Evolutionary conservation across 2,797 vertebrate genomes (phyloP), one percentile per base, ranked within the genome.

Genomic region (Pseudochaenichthys georgianus): DNA sequence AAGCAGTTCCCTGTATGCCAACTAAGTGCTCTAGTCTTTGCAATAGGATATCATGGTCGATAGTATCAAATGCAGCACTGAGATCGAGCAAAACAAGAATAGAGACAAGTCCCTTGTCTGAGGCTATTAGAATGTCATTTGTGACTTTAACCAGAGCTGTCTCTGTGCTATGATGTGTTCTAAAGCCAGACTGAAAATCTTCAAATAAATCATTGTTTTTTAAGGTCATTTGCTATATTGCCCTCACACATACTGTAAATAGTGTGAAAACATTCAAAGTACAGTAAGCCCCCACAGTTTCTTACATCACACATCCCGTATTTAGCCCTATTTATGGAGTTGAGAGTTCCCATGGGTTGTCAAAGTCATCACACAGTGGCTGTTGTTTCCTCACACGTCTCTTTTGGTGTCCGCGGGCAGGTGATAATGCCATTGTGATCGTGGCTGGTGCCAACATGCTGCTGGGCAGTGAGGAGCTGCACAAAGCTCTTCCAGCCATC

Each of bases 371-470:
- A 15, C 47, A 21, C 42, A 13, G 48, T 4, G 19, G 9, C 53
- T 45, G 23, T 54, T 50, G 47, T 64, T 9, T 65, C 11, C 28
- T 70, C 38, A 78, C 50, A 31, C 10, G 0, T 71, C 13, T 75
- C 60, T 70, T 7, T 55, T 70, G 48, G 11, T 16, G 64, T 78
- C 55, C 38, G 15, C 7, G 61, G 34, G 45, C 90, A 99, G 98
- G 98, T 86, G 95, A 99, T 92, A 99, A 99, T 67, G 96, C 96
- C 90, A 98, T 99, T 57, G 95, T 99, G 77, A 98, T 99, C 31
- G 97, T 99, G 71, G 96, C 97, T 6, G 98, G 97, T 82, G 97
- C 98, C 82, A 99, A 99, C 90, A 93, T 99, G 89, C 93, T 98
- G 88, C 92, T 99, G 87, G 94, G 93, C 74, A 74, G 46, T 11